Percentiles rank a stretch among this genome's conserved stretches.
Evolutionary conservation across 2,888 invertebrate species (phyloP).

Genomic region (Erebia epiphron): DNA sequence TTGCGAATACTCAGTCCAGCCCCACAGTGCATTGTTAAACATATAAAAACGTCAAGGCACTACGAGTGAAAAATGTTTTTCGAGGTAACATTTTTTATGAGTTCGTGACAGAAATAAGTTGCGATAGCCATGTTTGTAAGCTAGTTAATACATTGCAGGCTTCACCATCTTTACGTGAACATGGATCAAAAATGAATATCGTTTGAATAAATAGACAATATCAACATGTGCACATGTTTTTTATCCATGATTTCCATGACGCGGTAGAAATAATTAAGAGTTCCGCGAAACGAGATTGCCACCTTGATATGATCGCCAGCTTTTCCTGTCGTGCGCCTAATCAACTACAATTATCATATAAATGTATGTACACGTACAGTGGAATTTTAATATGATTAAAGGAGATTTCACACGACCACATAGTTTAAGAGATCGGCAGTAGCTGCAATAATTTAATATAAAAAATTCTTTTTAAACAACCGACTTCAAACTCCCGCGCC

Average conservation of each 20-base stretch:
- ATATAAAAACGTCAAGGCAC: background rate
- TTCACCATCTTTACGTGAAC: background rate
- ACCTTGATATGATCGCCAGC: slow-evolving; percentile 55
- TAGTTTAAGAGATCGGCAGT: too few relatives aligned
- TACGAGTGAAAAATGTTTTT: background rate
- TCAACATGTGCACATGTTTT: slow-evolving; percentile 4
- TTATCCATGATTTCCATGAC: slow-evolving; percentile 36
- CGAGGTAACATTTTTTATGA: background rate
- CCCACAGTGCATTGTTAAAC: background rate
- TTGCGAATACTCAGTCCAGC: background rate
- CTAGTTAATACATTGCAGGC: background rate
- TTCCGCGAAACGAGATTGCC: slow-evolving; percentile 55
- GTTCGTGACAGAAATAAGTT: slow-evolving; percentile 5
- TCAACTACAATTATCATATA: slow-evolving; percentile 50
- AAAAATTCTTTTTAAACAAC: too few relatives aligned
- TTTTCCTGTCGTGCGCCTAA: slow-evolving; percentile 70
- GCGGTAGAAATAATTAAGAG: slow-evolving; percentile 50
- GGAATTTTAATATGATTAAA: background rate
- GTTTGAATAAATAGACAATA: slow-evolving; percentile 16
- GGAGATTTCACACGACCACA: background rate
- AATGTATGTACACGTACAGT: background rate
- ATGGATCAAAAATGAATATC: background rate
- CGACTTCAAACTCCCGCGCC: too few relatives aligned
- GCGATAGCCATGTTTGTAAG: background rate
- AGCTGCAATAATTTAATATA: too few relatives aligned